Evolutionary conservation across 1,140 invertebrate genomes (phyloP), one percentile per base, ranked within the genome.

Genomic region (Drosophila pseudoobscura): DNA sequence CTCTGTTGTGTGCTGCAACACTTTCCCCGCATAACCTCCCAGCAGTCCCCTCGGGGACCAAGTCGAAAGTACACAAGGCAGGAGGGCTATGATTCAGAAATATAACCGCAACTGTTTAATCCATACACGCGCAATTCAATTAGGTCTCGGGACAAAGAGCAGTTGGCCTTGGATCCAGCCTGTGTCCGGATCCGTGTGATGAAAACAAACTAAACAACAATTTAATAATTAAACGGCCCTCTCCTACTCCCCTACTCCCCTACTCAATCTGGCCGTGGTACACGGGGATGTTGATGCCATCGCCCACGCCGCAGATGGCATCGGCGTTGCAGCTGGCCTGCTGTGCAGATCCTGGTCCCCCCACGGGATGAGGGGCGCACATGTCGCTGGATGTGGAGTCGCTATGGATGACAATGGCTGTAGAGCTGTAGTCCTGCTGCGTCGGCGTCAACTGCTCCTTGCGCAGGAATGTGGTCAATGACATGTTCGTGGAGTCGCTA

Each of bases 91-190:
- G 72, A 53, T 72, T 80, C 51, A 58, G 47, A 75, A 80, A 76
- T 72, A 59, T 72, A 76, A 80, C 80, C 72, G 78, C 77, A 80
- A 76, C 72, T 72, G 54, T 80, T 80, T 80, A 80, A 80, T 75
- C 46, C 72, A 72, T 54, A 50, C 58, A 57, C 61, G 66, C 49
- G 54, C 54, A 44, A 64, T 69, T 50, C 69, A 69, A 69, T 74
- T 68, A 47, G 44, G 51, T 58, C 15, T 26, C 11, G 9, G 47
- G 53, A 29, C 29, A 44, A 31, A n/a, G 45, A 29, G 56, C 59
- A 55, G 20, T 35, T 8, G 20, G 70, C 58, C 58, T 72, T 41
- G 57, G 41, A 26, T 51, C 31, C 53, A 29, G 35, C 8, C 35
- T 13, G 35, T 59, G 29, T 50, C 20, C 29, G 54, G 22, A 50